These are phyloP conservation scores for Leptobrachium leishanense DNA, from an alignment of 2,113 vertebrate genomes.

Conservation along the genomic window DNA sequence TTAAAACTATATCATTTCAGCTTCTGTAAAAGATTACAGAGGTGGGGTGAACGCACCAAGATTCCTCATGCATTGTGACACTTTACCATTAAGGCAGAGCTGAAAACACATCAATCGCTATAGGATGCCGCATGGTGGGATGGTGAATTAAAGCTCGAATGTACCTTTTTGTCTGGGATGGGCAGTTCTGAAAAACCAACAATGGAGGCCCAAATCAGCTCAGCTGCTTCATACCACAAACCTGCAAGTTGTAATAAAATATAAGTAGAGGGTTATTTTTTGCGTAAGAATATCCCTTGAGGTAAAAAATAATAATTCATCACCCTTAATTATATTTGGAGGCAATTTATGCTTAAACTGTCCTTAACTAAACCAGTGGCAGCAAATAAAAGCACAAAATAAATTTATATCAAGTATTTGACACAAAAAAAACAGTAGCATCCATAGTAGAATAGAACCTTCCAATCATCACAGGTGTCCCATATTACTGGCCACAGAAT, in stretches of 20 bases:
- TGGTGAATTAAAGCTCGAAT: not conserved
- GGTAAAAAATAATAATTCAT: too few relatives aligned
- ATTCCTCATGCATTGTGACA: conserved; percentile 9
- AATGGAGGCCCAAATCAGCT: conserved; percentile 85
- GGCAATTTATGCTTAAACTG: too few relatives aligned
- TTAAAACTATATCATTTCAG: conserved; percentile 31
- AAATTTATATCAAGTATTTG: too few relatives aligned
- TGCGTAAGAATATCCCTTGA: too few relatives aligned
- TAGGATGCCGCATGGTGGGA: not conserved
- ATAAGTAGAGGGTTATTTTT: too few relatives aligned
- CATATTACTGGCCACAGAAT: too few relatives aligned
- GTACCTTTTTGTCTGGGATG: conserved; percentile 91
- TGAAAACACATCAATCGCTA: not conserved
- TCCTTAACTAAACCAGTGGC: too few relatives aligned
- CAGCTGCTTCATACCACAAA: conserved; percentile 90
- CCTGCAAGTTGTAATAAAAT: conserved; percentile 64
- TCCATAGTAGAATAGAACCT: too few relatives aligned
- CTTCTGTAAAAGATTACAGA: conserved; percentile 23
- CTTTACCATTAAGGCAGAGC: conserved; percentile 10
- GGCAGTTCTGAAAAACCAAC: conserved; percentile 83
- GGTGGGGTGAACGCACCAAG: conserved; percentile 14
- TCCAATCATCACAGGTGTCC: too few relatives aligned
- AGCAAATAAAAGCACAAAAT: too few relatives aligned
- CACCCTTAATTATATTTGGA: too few relatives aligned
- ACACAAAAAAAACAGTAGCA: too few relatives aligned